Conservation (phyloP, 2,113 vertebrate species). For the Neodon shergylaensis region DNA sequence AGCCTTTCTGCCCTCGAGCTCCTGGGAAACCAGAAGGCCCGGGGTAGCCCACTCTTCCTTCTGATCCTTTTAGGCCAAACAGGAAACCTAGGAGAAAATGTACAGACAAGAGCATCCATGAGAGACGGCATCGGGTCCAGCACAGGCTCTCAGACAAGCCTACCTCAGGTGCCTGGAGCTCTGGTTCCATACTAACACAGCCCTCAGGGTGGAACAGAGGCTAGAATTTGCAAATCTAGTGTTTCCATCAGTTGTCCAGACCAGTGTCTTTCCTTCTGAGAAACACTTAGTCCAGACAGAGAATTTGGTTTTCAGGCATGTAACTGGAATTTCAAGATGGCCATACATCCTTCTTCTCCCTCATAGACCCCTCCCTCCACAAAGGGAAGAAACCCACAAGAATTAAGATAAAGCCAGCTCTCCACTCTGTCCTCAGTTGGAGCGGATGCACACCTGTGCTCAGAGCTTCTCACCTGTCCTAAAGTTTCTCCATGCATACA, state of each 20-base stretch:
- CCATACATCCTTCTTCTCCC: too few species aligned
- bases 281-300: not conserved
- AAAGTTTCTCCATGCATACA: not conserved
- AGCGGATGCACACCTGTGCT: not conserved
- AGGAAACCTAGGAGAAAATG: conserved; percentile 77
- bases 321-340: not conserved
- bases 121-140: too few species aligned
- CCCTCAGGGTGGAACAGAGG: not conserved
- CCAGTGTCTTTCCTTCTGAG: not conserved
- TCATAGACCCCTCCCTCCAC: not conserved
- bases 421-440: rapidly evolving
- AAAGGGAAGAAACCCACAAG: not conserved
- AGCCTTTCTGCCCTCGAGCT: conserved; percentile 83
- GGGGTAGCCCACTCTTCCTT: conserved; percentile 74
- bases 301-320: rapidly evolving
- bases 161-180: not conserved
- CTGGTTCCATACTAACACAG: rapidly evolving
- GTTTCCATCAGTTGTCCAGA: not conserved
- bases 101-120: rapidly evolving
- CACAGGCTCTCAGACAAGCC: too few species aligned
- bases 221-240: rapidly evolving
- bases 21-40: conserved; percentile 85
- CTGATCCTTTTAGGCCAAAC: conserved; percentile 84
- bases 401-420: not conserved
- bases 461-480: not conserved